phyloP scores from a whole-genome alignment of 2,797 vertebrate genomes.

The Silurus lanzhouensis region DNA sequence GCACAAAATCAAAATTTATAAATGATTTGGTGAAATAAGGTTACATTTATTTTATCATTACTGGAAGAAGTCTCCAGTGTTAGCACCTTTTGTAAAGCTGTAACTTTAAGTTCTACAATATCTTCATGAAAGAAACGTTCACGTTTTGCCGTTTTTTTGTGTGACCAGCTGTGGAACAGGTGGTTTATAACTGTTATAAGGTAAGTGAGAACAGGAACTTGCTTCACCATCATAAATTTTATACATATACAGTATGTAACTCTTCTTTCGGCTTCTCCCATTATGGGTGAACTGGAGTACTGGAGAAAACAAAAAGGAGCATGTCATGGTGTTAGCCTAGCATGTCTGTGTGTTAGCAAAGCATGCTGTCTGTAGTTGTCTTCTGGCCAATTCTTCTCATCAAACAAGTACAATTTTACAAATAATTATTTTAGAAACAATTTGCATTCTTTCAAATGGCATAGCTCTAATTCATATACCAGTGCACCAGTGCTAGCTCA shows the following conservation, averaged over 20 bases:
- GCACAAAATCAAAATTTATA: background rate
- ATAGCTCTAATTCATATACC: background rate
- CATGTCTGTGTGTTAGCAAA: background rate
- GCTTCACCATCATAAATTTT: too few relatives aligned
- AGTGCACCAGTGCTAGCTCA: background rate
- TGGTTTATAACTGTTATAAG: too few relatives aligned
- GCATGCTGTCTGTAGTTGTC: background rate
- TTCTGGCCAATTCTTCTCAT: background rate
- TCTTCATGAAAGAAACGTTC: background rate
- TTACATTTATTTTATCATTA: background rate
- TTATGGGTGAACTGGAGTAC: too few relatives aligned
- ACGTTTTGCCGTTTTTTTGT: background rate
- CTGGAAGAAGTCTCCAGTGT: background rate
- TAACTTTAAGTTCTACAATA: background rate
- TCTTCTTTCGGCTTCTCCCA: too few relatives aligned
- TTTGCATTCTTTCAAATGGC: constrained; percentile 1
- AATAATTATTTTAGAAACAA: background rate
- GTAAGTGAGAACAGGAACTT: too few relatives aligned
- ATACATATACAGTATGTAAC: too few relatives aligned
- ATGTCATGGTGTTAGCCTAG: background rate
- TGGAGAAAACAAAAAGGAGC: background rate
- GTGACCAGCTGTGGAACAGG: background rate
- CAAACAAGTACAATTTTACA: background rate
- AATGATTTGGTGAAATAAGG: background rate
- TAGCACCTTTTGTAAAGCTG: background rate